phyloP scores from a whole-genome alignment of 2,888 invertebrate species.

The Ichneumon xanthorius region DNA sequence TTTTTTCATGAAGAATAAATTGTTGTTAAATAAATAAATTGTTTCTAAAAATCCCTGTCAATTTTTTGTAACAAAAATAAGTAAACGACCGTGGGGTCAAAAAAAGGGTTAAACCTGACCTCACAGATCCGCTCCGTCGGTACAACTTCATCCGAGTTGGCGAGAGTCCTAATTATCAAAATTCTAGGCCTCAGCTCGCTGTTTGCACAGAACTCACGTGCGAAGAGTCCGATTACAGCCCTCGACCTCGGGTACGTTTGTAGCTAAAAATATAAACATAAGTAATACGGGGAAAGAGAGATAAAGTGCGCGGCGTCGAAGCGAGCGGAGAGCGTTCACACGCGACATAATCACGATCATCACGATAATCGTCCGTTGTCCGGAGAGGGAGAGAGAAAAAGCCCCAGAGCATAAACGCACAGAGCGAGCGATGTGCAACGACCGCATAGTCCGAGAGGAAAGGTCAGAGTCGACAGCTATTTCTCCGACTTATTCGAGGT shows the following conservation, averaged over 20 bases:
- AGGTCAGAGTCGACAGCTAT: constrained; percentile 58
- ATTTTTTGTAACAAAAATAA: not conserved
- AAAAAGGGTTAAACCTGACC: not conserved
- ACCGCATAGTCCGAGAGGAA: constrained; percentile 39
- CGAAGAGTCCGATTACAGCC: constrained; percentile 13
- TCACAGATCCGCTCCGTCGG: not conserved
- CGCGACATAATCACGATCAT: constrained; percentile 49
- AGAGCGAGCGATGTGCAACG: constrained; percentile 9
- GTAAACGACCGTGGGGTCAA: not conserved
- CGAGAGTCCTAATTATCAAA: constrained; percentile 3
- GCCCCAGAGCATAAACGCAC: constrained; percentile 2
- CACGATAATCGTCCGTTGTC: constrained; percentile 55
- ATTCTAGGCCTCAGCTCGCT: not conserved
- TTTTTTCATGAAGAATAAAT: not conserved
- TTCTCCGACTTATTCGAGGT: constrained; percentile 48
- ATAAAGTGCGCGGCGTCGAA: constrained; percentile 61
- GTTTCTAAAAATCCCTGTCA: not conserved
- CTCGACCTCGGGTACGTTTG: not conserved
- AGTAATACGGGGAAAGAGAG: constrained; percentile 12
- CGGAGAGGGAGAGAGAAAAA: constrained; percentile 33
- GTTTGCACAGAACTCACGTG: constrained; percentile 33
- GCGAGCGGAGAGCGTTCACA: constrained; percentile 55
- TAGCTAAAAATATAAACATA: not conserved
- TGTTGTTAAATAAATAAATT: no score
- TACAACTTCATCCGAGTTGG: not conserved